A percentile compares a stretch with the other conserved stretches of the same genome.
Conservation (phyloP, 2,797 vertebrate species). For the Sylvia borin region DNA sequence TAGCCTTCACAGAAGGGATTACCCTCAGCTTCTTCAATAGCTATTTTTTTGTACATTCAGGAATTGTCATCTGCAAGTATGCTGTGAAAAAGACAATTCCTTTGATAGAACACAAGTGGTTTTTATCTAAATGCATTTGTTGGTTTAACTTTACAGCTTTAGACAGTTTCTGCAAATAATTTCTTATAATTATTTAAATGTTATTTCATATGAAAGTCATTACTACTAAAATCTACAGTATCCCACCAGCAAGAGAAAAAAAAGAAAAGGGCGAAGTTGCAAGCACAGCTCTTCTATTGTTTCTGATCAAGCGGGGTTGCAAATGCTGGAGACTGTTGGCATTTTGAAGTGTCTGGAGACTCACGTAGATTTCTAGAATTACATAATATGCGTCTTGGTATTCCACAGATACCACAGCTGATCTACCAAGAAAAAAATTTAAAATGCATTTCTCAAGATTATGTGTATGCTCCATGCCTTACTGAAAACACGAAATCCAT, state of each 20-base stretch:
- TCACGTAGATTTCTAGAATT: conserved; percentile 27
- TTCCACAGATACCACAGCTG: not conserved
- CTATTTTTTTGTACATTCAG: not conserved
- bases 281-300: conserved; percentile 24
- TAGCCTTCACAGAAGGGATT: not conserved
- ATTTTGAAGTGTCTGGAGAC: conserved; percentile 11
- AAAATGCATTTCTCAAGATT: not conserved
- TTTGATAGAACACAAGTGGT: conserved; percentile 18
- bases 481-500: not conserved
- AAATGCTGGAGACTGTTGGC: not conserved
- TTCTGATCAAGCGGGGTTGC: conserved; percentile 5
- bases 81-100: conserved; percentile 9
- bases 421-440: not conserved
- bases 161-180: conserved; percentile 56
- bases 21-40: not conserved
- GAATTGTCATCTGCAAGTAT: conserved; percentile 7
- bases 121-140: conserved; percentile 45
- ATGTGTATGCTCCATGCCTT: not conserved
- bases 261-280: conserved; percentile 8
- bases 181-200: conserved; percentile 65
- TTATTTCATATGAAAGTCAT: conserved; percentile 65
- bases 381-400: not conserved
- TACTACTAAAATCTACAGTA: conserved; percentile 51
- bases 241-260: not conserved
- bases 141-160: conserved; percentile 49